Conservation (phyloP, 2,888 invertebrate species). For the Pachydiplax longipennis region DNA sequence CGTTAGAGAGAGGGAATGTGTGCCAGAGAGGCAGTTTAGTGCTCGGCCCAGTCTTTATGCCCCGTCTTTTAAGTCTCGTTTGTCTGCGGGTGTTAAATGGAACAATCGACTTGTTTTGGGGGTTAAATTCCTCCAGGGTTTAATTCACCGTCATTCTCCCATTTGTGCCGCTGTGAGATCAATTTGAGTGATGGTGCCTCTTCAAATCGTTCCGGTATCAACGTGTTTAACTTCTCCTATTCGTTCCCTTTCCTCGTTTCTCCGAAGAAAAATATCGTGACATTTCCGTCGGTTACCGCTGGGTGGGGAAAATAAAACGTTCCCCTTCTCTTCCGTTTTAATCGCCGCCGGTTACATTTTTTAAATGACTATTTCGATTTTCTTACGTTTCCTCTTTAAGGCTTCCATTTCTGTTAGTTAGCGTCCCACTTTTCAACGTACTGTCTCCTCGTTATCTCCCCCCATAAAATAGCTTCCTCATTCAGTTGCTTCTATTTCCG, state of each 20-base stretch:
- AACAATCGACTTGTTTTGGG: neutral
- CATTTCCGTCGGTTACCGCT: neutral
- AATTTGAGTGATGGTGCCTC: neutral
- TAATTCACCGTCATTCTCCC: neutral
- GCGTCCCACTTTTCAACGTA: too few species aligned
- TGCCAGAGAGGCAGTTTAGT: neutral
- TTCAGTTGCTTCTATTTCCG: too few species aligned
- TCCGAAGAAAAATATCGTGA: neutral
- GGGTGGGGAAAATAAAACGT: neutral
- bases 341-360: neutral
- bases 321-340: neutral
- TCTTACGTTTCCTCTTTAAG: neutral
- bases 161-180: neutral
- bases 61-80: neutral
- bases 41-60: neutral
- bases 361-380: neutral
- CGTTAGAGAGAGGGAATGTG: neutral
- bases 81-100: neutral
- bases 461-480: too few species aligned
- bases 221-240: neutral
- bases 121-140: neutral
- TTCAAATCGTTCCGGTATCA: neutral
- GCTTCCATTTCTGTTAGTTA: too few species aligned
- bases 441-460: too few species aligned
- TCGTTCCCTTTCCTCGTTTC: neutral